Evolutionary conservation across 2,797 vertebrate genomes (phyloP), one percentile per base, ranked within the genome.

Genomic region (Lithobates sylvaticus): DNA sequence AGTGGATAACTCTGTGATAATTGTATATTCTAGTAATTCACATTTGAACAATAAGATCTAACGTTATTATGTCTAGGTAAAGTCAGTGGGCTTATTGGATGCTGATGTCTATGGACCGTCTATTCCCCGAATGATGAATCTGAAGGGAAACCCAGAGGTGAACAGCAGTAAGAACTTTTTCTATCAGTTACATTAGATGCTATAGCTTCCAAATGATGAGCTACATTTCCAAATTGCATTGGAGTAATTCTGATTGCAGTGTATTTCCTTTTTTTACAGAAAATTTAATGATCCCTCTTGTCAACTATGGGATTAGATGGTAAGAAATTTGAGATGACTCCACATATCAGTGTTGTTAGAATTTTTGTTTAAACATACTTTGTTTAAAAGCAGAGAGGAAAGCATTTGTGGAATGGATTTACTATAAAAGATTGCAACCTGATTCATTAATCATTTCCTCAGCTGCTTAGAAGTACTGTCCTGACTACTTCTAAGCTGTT

Each of bases 81-180:
- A 96, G 92, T 90, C 94, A 0, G 93, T 99, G 50, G 98, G 98
- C 26, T 92, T 99, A 88, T 92, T 99, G 91, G 98, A 99, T 92
- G 98, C 95, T 27, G 98, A 99, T 89, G 88, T 99, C 58, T 97
- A 97, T 78, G 98, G 98, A 0, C 98, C 98, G 26, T 99, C 98
- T 0, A 86, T 99, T 90, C 98, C 97, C 84, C 97, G 96, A 90
- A 95, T 99, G 94, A 99, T 99, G 98, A 99, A 99, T 92, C 93
- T 99, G 81, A 97, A 94, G 91, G 98, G 98, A 91, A 97, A 93
- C 90, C 98, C 98, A 29, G 96, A 98, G 87, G 93, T 99, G 91
- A 96, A 93, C 79, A 89, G 96, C 87, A 94, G 98, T 99, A 32
- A 36, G 64, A 68, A 47, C 77, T 84, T 61, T 84, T 74, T n/a